phyloP scores from a whole-genome alignment of 1,140 invertebrate genomes.

The Araneus ventricosus region DNA sequence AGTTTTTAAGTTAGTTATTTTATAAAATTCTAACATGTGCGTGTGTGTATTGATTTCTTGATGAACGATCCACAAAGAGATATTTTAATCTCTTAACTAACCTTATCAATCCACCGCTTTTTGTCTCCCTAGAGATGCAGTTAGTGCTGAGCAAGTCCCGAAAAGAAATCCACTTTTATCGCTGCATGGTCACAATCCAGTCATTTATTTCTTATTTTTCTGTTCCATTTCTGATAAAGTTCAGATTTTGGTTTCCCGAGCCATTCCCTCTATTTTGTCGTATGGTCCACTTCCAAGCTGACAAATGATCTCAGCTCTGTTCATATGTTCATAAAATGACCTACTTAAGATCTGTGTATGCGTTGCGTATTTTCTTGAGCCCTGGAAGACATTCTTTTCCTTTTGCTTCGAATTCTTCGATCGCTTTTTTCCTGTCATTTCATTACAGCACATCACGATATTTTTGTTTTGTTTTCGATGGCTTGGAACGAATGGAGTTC shows the following conservation, averaged over 20 bases:
- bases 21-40: too few species aligned
- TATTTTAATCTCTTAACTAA: too few species aligned
- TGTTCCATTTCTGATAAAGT: constrained; percentile 35
- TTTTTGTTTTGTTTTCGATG: not conserved
- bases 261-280: constrained; percentile 26
- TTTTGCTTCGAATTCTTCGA: not conserved
- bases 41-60: too few species aligned
- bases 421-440: constrained; percentile 27
- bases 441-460: not conserved
- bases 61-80: too few species aligned
- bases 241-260: not conserved
- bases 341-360: constrained; percentile 32
- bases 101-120: too few species aligned
- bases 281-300: not conserved
- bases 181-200: not conserved
- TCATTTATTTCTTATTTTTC: constrained; percentile 24
- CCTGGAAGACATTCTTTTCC: not conserved
- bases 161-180: too few species aligned
- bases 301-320: constrained; percentile 47
- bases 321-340: constrained; percentile 57
- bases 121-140: too few species aligned
- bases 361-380: not conserved
- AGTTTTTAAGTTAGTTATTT: too few species aligned
- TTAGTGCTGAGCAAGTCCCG: too few species aligned
- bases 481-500: not conserved